A percentile compares a stretch with the other conserved stretches of the same genome.
These are phyloP conservation scores for Dysdera silvatica DNA, from an alignment of 1,140 invertebrate species.

Conservation along the genomic window DNA sequence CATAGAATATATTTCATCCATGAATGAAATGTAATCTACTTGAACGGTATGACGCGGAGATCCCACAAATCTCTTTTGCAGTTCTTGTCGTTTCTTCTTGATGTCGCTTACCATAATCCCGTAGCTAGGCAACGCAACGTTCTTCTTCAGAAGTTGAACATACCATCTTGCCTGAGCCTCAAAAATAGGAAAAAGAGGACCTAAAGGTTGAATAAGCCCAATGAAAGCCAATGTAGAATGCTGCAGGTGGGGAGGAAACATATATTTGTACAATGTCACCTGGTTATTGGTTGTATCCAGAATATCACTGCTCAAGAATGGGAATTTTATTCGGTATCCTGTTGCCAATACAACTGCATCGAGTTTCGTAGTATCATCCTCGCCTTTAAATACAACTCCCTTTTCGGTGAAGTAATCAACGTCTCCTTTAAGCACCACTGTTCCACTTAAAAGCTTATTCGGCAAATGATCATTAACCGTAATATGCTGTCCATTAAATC, in stretches of 20 bases:
- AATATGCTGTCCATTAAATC: slow-evolving; percentile 46
- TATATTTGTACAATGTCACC: slow-evolving; percentile 46
- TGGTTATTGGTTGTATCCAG: slow-evolving; percentile 38
- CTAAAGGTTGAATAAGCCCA: slow-evolving; percentile 49
- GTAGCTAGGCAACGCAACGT: slow-evolving; percentile 22
- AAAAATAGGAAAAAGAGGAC: slow-evolving; percentile 47
- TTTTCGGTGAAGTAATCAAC: slow-evolving; percentile 40
- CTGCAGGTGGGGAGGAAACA: slow-evolving; percentile 42
- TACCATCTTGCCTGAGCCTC: slow-evolving; percentile 50
- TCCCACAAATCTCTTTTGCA: slow-evolving; percentile 19
- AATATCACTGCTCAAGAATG: slow-evolving; percentile 38
- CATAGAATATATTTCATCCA: slow-evolving; percentile 41
- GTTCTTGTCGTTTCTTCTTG: slow-evolving; percentile 20
- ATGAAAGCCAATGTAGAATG: slow-evolving; percentile 46
- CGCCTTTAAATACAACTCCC: slow-evolving; percentile 40
- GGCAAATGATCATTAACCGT: slow-evolving; percentile 52
- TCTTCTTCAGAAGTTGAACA: slow-evolving; percentile 25
- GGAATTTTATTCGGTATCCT: slow-evolving; percentile 44
- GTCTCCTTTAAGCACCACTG: slow-evolving; percentile 44
- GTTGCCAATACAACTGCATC: slow-evolving; percentile 44
- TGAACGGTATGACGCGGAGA: slow-evolving; percentile 44
- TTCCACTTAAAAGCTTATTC: slow-evolving; percentile 47
- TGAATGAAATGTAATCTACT: slow-evolving; percentile 41
- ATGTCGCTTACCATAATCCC: slow-evolving; percentile 32
- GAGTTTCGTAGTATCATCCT: slow-evolving; percentile 28